These are phyloP conservation scores for Dasyurus viverrinus DNA, from an alignment of 2,113 vertebrate species.

Conservation along the genomic window DNA sequence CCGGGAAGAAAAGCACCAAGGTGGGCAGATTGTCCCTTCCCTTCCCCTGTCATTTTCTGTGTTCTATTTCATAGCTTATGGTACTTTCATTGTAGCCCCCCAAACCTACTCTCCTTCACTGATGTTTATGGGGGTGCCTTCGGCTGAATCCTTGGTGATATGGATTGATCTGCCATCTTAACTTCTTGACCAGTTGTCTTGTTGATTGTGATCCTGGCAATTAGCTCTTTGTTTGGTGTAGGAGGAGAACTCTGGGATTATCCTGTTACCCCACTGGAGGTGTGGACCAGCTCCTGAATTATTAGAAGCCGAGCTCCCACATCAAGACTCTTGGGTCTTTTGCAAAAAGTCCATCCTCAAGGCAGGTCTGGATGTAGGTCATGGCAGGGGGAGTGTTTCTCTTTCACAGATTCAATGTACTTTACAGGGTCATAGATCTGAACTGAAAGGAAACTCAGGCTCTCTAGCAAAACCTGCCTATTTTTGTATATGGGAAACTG, in stretches of 20 bases:
- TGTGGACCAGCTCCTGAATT: not conserved
- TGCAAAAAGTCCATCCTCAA: not conserved
- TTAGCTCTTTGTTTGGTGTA: not conserved
- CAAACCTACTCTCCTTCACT: slow-evolving; percentile 3
- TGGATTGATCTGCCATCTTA: not conserved
- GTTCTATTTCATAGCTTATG: slow-evolving; percentile 32
- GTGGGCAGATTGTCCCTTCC: slow-evolving; percentile 56
- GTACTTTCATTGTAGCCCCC: slow-evolving; percentile 61
- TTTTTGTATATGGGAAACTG: not conserved
- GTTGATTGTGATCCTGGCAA: not conserved
- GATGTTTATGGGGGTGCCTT: not conserved
- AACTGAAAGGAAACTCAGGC: no score
- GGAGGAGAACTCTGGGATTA: not conserved
- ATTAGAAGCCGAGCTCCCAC: not conserved
- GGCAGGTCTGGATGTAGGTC: not conserved
- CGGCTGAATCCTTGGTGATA: not conserved
- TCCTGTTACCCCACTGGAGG: not conserved
- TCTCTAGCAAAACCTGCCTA: no score
- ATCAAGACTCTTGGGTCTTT: not conserved
- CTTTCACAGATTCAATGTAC: not conserved
- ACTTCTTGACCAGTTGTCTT: not conserved
- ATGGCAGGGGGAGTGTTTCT: not conserved
- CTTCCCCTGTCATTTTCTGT: slow-evolving; percentile 46
- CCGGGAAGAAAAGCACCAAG: not conserved
- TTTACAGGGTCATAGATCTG: not conserved